phyloP scores from a whole-genome alignment of 2,888 invertebrate genomes.

The Polydesmus complanatus region DNA sequence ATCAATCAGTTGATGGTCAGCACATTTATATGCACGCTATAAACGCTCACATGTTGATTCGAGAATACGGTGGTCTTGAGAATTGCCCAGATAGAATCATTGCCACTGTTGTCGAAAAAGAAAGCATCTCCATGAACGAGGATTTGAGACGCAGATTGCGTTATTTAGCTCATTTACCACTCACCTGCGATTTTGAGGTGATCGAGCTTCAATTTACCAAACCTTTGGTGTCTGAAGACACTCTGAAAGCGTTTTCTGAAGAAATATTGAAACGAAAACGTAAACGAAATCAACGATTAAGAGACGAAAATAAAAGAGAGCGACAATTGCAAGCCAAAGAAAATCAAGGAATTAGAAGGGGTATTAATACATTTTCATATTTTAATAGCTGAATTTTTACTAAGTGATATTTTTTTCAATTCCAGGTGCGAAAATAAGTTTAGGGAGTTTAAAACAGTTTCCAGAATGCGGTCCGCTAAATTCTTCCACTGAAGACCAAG shows the following conservation, averaged over 20 bases:
- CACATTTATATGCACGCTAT: conserved; percentile 80
- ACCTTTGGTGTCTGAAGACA: conserved; percentile 52
- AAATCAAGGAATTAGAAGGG: conserved; percentile 50
- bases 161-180: conserved; percentile 72
- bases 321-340: conserved; percentile 58
- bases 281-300: conserved; percentile 51
- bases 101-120: conserved; percentile 73
- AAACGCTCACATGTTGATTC: conserved; percentile 76
- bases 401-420: conserved; percentile 16
- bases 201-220: conserved; percentile 69
- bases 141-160: conserved; percentile 52
- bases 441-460: conserved; percentile 23
- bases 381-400: neutral
- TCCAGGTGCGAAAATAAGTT: conserved; percentile 20
- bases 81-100: conserved; percentile 55
- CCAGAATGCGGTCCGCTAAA: conserved; percentile 18
- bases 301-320: conserved; percentile 66
- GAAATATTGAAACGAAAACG: conserved; percentile 58
- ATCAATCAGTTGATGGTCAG: conserved; percentile 66
- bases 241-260: conserved; percentile 53
- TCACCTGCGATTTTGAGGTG: conserved; percentile 78
- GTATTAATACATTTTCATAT: conserved; percentile 22
- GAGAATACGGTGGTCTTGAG: conserved; percentile 68
- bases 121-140: conserved; percentile 69
- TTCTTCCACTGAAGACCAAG: conserved; percentile 28